Conservation (phyloP, 2,888 invertebrate genomes). For the Diaprepes abbreviatus region DNA sequence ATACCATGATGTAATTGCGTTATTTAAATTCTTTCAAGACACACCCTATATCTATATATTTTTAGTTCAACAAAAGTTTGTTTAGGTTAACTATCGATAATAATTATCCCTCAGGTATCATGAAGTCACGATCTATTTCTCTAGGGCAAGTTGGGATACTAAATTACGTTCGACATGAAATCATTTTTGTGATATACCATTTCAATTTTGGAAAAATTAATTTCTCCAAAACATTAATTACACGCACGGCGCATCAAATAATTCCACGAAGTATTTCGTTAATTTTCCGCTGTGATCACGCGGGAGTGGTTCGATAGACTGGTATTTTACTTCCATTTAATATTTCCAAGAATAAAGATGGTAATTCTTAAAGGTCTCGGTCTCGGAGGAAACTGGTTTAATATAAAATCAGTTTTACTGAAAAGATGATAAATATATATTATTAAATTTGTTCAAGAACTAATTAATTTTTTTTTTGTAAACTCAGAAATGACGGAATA, state of each 20-base stretch:
- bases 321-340: neutral
- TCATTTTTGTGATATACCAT: conserved; percentile 6
- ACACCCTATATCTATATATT: too few relatives aligned
- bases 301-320: neutral
- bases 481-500: too few relatives aligned
- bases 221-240: conserved; percentile 12
- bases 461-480: too few relatives aligned
- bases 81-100: neutral
- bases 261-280: neutral
- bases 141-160: neutral
- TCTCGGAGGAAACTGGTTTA: too few relatives aligned
- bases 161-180: conserved; percentile 23
- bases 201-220: conserved; percentile 13
- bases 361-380: neutral
- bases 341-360: neutral
- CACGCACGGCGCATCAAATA: conserved; percentile 1
- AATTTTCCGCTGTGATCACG: neutral
- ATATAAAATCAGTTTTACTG: too few relatives aligned
- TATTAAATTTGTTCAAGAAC: too few relatives aligned
- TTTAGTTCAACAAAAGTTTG: too few relatives aligned
- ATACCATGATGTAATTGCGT: too few relatives aligned
- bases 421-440: too few relatives aligned
- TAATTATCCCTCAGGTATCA: neutral
- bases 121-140: conserved; percentile 5
- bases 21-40: too few relatives aligned